Conservation (phyloP, 1,140 invertebrate species). For the Rhyzopertha dominica region DNA sequence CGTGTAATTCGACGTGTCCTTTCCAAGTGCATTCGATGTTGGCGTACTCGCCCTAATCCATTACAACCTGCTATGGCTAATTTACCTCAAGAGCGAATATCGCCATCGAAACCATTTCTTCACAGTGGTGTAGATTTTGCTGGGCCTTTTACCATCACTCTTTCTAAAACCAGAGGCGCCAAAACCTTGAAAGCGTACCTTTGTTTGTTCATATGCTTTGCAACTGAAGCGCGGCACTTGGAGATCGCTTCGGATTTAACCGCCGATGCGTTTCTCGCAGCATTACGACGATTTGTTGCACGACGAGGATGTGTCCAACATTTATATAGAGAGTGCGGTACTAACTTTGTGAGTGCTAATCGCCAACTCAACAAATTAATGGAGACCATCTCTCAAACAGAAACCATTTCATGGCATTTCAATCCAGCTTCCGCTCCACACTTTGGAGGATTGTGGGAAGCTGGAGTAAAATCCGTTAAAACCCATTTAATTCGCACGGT, state of each 20-base stretch:
- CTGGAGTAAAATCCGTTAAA: too few species aligned
- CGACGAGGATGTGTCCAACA: constrained; percentile 26
- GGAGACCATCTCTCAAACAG: too few species aligned
- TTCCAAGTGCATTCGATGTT: constrained; percentile 17
- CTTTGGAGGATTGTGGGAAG: too few species aligned
- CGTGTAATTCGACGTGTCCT: too few species aligned
- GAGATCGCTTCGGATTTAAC: constrained; percentile 32
- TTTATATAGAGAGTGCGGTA: constrained; percentile 28
- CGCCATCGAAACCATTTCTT: constrained; percentile 28
- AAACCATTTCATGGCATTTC: too few species aligned
- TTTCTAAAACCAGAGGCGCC: constrained; percentile 20
- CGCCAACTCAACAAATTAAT: too few species aligned
- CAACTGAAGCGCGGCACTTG: constrained; percentile 36
- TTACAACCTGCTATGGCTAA: constrained; percentile 32
- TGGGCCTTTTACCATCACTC: constrained; percentile 32
- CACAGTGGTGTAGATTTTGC: constrained; percentile 36
- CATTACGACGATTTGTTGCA: constrained; percentile 34
- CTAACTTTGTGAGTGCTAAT: constrained; percentile 17
- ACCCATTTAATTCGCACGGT: too few species aligned
- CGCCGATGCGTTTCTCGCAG: constrained; percentile 24
- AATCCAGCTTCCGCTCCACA: too few species aligned
- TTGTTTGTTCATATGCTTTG: constrained; percentile 34
- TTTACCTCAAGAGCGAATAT: constrained; percentile 33
- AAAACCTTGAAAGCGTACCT: constrained; percentile 24
- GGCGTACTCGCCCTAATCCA: constrained; percentile 6